A percentile compares a stretch with the other conserved stretches of the same genome.
These are phyloP conservation scores for Bimastos eiseni DNA, from an alignment of 2,888 invertebrate genomes.

Conservation along the genomic window DNA sequence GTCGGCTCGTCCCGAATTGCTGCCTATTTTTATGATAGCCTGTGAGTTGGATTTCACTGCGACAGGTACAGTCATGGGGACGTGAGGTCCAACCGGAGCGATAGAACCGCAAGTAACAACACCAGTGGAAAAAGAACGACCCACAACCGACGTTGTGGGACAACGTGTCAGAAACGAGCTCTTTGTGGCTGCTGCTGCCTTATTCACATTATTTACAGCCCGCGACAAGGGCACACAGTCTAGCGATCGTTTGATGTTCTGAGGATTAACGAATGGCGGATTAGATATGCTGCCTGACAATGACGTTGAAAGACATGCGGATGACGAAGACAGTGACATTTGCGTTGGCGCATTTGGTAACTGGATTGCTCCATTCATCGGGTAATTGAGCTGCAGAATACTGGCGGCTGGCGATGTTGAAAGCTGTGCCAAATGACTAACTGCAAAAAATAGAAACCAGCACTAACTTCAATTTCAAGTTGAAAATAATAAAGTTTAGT, in stretches of 20 bases:
- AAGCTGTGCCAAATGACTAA: conserved; percentile 40
- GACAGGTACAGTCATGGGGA: conserved; percentile 20
- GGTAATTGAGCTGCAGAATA: conserved; percentile 58
- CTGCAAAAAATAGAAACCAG: background rate
- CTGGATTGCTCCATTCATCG: conserved; percentile 44
- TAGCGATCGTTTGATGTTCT: conserved; percentile 14
- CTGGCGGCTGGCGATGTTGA: conserved; percentile 59
- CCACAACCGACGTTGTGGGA: background rate
- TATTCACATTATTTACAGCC: background rate
- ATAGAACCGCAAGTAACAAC: background rate
- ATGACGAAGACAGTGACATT: background rate
- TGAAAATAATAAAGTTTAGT: background rate
- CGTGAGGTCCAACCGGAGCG: background rate
- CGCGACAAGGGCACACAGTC: background rate
- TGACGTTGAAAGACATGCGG: background rate
- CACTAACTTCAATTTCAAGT: background rate
- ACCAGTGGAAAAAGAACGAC: background rate
- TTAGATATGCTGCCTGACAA: conserved; percentile 6
- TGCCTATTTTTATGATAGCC: conserved; percentile 7
- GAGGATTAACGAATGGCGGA: background rate
- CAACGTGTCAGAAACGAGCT: background rate
- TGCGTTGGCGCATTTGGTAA: background rate
- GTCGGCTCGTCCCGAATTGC: background rate
- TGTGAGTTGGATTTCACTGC: background rate
- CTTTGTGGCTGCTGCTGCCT: background rate